phyloP scores from a whole-genome alignment of 2,888 invertebrate species.

The Eurois occulta region DNA sequence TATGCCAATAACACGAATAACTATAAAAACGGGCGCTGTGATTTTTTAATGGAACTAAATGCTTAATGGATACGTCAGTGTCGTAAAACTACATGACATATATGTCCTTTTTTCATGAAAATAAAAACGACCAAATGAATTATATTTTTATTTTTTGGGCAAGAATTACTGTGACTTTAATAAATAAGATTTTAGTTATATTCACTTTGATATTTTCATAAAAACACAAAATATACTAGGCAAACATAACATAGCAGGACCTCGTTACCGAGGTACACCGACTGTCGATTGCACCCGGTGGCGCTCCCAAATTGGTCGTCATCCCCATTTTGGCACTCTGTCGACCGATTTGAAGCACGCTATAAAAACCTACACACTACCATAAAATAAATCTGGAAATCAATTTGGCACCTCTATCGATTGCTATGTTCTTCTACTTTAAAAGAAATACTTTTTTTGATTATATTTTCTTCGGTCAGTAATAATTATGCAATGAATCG shows the following conservation, averaged over 20 bases:
- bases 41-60: not conserved
- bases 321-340: conserved; percentile 40
- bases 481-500: not conserved
- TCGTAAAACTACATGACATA: not conserved
- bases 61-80: not conserved
- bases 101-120: not conserved
- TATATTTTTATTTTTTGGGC: not conserved
- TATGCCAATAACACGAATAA: not conserved
- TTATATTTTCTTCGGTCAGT: not conserved
- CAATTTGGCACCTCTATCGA: conserved; percentile 37
- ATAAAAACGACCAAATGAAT: not conserved
- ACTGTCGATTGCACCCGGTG: conserved; percentile 26
- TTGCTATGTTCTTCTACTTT: not conserved
- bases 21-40: not conserved
- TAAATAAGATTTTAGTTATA: not conserved
- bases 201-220: not conserved
- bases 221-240: conserved; percentile 1
- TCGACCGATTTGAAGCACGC: conserved; percentile 28
- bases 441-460: not conserved
- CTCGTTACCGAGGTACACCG: conserved; percentile 21
- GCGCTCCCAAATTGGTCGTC: conserved; percentile 24
- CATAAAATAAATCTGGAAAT: conserved; percentile 45
- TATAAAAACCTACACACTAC: conserved; percentile 39
- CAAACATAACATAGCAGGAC: conserved; percentile 4
- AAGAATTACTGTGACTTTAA: not conserved